A percentile compares a stretch with the other conserved stretches of the same genome.
Evolutionary conservation across 2,888 invertebrate genomes (phyloP).

Genomic region (Apantesis nais): DNA sequence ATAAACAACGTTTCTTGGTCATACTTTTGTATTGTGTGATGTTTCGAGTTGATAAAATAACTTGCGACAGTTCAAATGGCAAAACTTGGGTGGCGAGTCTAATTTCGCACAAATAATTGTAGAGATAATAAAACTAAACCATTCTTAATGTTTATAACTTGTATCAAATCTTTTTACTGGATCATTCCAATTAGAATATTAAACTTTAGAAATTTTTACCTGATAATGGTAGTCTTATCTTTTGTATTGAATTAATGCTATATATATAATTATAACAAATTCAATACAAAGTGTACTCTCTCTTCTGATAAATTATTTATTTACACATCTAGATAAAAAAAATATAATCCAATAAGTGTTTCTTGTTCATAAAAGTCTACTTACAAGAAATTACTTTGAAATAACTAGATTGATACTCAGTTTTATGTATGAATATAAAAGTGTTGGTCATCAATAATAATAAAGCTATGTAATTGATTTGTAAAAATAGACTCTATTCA

Average conservation of each 20-base stretch:
- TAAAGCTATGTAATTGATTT: not conserved
- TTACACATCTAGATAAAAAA: not conserved
- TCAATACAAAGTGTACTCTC: not conserved
- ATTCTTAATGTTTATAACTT: not conserved
- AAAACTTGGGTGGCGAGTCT: not conserved
- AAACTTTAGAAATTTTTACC: not conserved
- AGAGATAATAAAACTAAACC: not conserved
- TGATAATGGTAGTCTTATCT: not conserved
- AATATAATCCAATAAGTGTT: too few species aligned
- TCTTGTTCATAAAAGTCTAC: too few species aligned
- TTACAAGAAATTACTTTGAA: too few species aligned
- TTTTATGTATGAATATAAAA: not conserved
- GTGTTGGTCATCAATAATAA: not conserved
- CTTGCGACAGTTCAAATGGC: not conserved
- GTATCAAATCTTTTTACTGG: not conserved
- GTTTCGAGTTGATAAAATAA: slow-evolving; percentile 5
- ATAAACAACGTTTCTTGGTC: slow-evolving; percentile 9
- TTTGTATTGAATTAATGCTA: not conserved
- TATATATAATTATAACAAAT: not conserved
- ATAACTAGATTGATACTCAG: too few species aligned
- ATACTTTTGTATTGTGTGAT: not conserved
- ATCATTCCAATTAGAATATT: not conserved
- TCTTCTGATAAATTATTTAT: not conserved
- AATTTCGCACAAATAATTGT: not conserved
- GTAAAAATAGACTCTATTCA: not conserved